Percentiles rank a stretch among this genome's conserved stretches.
Conservation (phyloP, 2,797 vertebrate genomes). For the Enteromius mattozi region DNA sequence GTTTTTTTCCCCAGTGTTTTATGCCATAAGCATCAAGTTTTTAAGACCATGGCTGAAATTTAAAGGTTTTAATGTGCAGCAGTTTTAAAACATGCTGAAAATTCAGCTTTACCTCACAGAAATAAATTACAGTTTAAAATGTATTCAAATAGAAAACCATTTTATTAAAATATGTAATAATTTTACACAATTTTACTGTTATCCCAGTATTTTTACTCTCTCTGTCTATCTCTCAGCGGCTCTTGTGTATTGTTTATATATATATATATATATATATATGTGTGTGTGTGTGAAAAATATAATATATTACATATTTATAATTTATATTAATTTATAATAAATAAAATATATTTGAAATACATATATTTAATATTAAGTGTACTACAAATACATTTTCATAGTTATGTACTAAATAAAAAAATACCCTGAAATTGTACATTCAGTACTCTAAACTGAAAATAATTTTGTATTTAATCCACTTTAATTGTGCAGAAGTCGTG, state of each 20-base stretch:
- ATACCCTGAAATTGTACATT: background rate
- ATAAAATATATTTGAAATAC: background rate
- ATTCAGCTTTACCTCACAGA: background rate
- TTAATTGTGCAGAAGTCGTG: too few species aligned
- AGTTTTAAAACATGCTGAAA: background rate
- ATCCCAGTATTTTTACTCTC: background rate
- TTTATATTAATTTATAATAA: too few species aligned
- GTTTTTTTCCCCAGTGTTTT: background rate
- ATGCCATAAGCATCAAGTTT: background rate
- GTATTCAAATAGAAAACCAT: background rate
- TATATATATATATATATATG: too few species aligned
- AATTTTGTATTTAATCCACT: background rate
- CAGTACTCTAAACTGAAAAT: background rate
- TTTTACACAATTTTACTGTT: background rate
- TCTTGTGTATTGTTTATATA: background rate
- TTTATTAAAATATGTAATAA: background rate
- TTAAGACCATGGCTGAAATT: background rate
- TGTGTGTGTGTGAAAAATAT: too few species aligned
- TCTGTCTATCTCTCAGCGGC: too few species aligned
- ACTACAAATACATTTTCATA: background rate
- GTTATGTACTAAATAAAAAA: background rate
- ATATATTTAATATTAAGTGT: background rate
- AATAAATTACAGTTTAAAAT: background rate
- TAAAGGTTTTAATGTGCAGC: background rate
- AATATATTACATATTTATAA: too few species aligned